These are phyloP conservation scores for Sebastes trivittatus DNA, from an alignment of 2,797 vertebrate genomes.

Conservation along the genomic window DNA sequence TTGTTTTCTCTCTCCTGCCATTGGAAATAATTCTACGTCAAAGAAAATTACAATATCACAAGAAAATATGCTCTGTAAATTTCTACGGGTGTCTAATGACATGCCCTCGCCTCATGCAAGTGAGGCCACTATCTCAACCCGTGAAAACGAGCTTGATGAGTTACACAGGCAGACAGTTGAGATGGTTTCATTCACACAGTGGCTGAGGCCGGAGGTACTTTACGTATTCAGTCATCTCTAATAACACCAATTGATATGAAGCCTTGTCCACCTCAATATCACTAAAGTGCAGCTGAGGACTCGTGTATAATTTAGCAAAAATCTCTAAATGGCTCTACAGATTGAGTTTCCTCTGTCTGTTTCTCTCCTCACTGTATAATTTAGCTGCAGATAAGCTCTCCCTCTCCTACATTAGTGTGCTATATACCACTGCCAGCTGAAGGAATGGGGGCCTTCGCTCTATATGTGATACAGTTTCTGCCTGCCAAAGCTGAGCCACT, in stretches of 20 bases:
- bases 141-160: slow-evolving; percentile 38
- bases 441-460: slow-evolving; percentile 53
- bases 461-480: slow-evolving; percentile 68
- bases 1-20: background rate
- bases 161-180: slow-evolving; percentile 29
- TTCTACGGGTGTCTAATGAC: slow-evolving; percentile 54
- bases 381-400: slow-evolving; percentile 62
- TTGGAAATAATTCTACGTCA: slow-evolving; percentile 50
- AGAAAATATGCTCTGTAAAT: slow-evolving; percentile 47
- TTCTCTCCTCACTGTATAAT: slow-evolving; percentile 54
- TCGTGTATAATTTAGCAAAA: slow-evolving; percentile 46
- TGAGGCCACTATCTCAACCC: slow-evolving; percentile 4
- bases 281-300: slow-evolving; percentile 40
- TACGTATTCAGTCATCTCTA: slow-evolving; percentile 50
- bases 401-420: slow-evolving; percentile 56
- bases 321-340: slow-evolving; percentile 46
- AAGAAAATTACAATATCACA: slow-evolving; percentile 53
- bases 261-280: slow-evolving; percentile 56
- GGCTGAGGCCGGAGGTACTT: slow-evolving; percentile 39
- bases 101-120: slow-evolving; percentile 7
- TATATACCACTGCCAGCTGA: slow-evolving; percentile 60
- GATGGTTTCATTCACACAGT: slow-evolving; percentile 37
- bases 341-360: slow-evolving; percentile 18
- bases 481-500: slow-evolving; percentile 65
- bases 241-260: slow-evolving; percentile 56